phyloP scores from a whole-genome alignment of 2,888 invertebrate genomes.

The Gymnoscelis rufifasciata region DNA sequence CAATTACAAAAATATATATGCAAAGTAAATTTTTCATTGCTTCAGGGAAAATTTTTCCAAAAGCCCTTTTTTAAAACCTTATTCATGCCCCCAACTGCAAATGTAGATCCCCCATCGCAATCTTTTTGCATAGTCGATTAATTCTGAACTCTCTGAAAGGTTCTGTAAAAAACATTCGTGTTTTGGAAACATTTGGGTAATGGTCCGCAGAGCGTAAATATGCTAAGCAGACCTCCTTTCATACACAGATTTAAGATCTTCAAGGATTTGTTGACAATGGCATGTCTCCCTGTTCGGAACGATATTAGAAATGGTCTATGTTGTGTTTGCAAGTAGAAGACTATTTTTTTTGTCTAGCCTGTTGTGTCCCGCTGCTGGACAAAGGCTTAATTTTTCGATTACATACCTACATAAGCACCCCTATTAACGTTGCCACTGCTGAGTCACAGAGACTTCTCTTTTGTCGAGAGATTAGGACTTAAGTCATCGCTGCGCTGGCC shows the following conservation, averaged over 20 bases:
- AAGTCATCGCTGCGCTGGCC: no score
- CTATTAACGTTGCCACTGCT: no score
- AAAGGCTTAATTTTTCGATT: no score
- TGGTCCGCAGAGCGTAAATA: constrained; percentile 10
- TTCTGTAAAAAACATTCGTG: constrained; percentile 6
- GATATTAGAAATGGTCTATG: background rate
- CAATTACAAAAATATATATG: no score
- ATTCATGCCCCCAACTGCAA: constrained; percentile 27
- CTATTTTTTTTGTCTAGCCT: no score
- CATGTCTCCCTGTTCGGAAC: background rate
- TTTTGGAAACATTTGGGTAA: constrained; percentile 10
- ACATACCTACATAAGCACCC: no score
- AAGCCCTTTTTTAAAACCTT: no score
- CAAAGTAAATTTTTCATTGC: no score
- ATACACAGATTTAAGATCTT: constrained; percentile 1
- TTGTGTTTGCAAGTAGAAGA: background rate
- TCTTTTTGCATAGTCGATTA: constrained; percentile 23
- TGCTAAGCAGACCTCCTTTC: constrained; percentile 9
- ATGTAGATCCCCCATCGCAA: background rate
- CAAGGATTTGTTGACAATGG: constrained; percentile 6
- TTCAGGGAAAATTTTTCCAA: no score
- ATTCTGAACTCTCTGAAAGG: constrained; percentile 4
- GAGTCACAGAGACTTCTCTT: no score
- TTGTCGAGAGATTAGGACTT: no score
- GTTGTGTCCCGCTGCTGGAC: no score